Evolutionary conservation across 2,797 vertebrate species (phyloP).

Genomic region (Cirrhinus molitorella): DNA sequence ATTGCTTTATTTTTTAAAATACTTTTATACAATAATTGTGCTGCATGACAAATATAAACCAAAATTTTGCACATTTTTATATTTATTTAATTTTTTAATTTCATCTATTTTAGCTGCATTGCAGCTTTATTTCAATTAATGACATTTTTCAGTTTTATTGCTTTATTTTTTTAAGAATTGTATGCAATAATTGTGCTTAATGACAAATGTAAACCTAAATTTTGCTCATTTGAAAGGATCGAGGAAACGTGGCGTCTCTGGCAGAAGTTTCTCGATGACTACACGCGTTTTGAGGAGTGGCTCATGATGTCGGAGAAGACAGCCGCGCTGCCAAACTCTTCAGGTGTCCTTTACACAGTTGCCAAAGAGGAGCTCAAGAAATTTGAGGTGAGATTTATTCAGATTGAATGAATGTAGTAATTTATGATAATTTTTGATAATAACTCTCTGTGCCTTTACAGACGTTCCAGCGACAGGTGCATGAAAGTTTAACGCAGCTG

Average conservation of each 20-base stretch:
- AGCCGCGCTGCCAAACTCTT: constrained; percentile 93
- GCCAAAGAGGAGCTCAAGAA: constrained; percentile 98
- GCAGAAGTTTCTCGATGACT: constrained; percentile 98
- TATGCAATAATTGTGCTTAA: not conserved
- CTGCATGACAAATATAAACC: not conserved
- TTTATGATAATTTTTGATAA: not conserved
- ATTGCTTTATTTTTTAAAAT: too few species aligned
- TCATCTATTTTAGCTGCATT: not conserved
- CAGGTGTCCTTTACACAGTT: constrained; percentile 92
- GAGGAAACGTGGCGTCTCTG: constrained; percentile 97
- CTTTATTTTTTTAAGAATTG: not conserved
- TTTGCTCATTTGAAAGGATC: constrained; percentile 80
- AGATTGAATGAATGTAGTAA: not conserved
- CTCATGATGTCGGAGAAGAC: constrained; percentile 89
- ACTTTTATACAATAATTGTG: too few species aligned
- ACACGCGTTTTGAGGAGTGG: constrained; percentile 94
- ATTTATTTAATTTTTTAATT: not conserved
- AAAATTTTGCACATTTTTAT: not conserved
- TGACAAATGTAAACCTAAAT: not conserved
- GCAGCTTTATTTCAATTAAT: not conserved
- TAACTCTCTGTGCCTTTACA: constrained; percentile 60
- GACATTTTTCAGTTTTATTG: not conserved
- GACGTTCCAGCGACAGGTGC: constrained; percentile 97
- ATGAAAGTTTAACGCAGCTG: constrained; percentile 94
- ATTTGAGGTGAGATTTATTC: constrained; percentile 83